phyloP scores from a whole-genome alignment of 2,797 vertebrate species.

The Pelobates cultripes region DNA sequence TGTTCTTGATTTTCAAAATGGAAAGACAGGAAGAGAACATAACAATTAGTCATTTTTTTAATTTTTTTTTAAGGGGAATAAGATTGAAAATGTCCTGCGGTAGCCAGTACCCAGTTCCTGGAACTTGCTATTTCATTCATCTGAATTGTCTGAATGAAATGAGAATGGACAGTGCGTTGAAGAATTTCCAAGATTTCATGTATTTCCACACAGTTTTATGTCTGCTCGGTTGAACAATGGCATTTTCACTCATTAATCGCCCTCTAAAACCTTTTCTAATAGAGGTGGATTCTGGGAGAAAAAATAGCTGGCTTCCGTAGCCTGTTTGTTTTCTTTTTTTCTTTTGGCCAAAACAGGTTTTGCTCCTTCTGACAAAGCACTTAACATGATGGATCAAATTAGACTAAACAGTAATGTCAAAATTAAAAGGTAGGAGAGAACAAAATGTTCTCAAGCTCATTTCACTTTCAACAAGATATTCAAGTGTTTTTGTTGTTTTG shows the following conservation, averaged over 20 bases:
- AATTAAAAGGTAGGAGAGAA: background rate
- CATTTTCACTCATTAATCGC: slow-evolving; percentile 52
- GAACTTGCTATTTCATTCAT: slow-evolving; percentile 18
- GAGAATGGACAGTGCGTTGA: slow-evolving; percentile 51
- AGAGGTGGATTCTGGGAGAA: slow-evolving; percentile 46
- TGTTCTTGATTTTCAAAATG: slow-evolving; percentile 57
- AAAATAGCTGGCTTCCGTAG: slow-evolving; percentile 56
- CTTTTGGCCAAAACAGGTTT: slow-evolving; percentile 15
- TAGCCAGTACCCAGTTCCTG: background rate
- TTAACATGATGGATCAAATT: slow-evolving; percentile 43
- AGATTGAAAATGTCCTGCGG: slow-evolving; percentile 39
- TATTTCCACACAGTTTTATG: slow-evolving; percentile 52
- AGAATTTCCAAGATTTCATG: slow-evolving; percentile 58
- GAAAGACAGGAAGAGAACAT: slow-evolving; percentile 41
- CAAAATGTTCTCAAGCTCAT: slow-evolving; percentile 18
- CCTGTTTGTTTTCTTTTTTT: background rate
- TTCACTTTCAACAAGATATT: background rate
- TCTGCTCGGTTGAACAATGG: slow-evolving; percentile 35
- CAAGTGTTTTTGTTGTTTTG: background rate
- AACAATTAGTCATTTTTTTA: slow-evolving; percentile 47
- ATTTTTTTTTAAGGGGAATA: slow-evolving; percentile 29
- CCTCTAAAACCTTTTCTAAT: slow-evolving; percentile 35
- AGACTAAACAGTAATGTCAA: background rate
- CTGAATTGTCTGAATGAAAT: slow-evolving; percentile 41
- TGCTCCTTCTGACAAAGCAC: slow-evolving; percentile 46